phyloP scores from a whole-genome alignment of 2,113 vertebrate species.

The Nesospiza acunhae region DNA sequence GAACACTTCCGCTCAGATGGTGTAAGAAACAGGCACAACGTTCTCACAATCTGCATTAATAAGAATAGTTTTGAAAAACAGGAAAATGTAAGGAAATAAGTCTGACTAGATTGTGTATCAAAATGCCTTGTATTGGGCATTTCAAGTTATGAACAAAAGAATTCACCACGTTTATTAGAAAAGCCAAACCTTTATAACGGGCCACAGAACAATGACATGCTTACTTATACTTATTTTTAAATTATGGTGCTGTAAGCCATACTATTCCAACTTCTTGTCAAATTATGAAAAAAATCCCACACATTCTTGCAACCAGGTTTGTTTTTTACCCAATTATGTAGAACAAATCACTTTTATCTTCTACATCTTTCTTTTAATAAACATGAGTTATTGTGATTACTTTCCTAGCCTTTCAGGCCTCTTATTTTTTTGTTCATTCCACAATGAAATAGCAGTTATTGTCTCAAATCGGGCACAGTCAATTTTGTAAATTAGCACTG shows the following conservation, averaged over 20 bases:
- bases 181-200: not conserved
- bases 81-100: not conserved
- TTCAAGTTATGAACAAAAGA: not conserved
- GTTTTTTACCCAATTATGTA: not conserved
- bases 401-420: not conserved
- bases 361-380: not conserved
- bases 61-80: conserved; percentile 18
- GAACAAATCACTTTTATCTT: not conserved
- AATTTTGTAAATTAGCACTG: not conserved
- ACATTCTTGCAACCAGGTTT: not conserved
- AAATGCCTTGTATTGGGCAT: not conserved
- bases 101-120: not conserved
- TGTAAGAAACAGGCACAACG: conserved; percentile 93
- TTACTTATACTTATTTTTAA: not conserved
- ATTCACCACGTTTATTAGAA: not conserved
- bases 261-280: not conserved
- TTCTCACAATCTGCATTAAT: conserved; percentile 88
- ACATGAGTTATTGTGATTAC: not conserved
- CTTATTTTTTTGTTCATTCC: not conserved
- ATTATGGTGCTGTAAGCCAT: not conserved
- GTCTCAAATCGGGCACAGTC: not conserved
- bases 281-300: not conserved
- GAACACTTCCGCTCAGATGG: conserved; percentile 91
- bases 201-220: not conserved
- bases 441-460: not conserved